Base-by-base conservation (phyloP, 2,888 invertebrate species). In the Drosophila atroscutellata region DNA sequence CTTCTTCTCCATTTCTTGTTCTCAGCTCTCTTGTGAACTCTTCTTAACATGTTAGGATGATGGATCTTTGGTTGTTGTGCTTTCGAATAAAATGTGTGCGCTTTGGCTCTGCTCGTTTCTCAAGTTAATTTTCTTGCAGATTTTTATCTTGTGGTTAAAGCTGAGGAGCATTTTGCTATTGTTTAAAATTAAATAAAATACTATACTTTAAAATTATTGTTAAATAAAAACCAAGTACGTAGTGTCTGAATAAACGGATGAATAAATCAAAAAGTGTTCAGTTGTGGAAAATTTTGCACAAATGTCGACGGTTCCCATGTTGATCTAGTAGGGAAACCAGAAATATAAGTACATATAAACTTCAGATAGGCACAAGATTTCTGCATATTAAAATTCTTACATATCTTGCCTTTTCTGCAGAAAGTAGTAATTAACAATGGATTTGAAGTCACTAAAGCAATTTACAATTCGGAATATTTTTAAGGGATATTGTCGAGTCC, bases 11-110 rank as follows among this genome's bases (percentile, higher is more conserved):
- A 51, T 45, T 49, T 24, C 20, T 54, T 50, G 62, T 59, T 58
- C 77, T 83, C 63, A 68, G 64, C 86, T 86, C 83, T 67, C 81
- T 64, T 72, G 66, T 72, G 77, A 72, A 83, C 64, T 83, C 42
- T 55, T 62, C 54, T 62, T 49, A 52, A 66, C 36, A 65, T 81
- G 49, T 75, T 50, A 34, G 51, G 36, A 50, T 76, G 49, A 63
- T 77, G 74, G 55, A 73, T 68, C 91, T 92, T 93, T 92, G 93
- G 93, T 93, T 93, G 93, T 92, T 93, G 93, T 84, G 90, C 82
- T 81, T 69, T 61, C 42, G 55, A 50, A 77, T 68, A 61, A 67
- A 81, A 61, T 64, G 62, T 63, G 77, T 61, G 70, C 68, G 77
- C 68, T 76, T 79, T 75, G 87, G 87, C 90, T 90, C 90, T 85